phyloP scores from a whole-genome alignment of 2,797 vertebrate genomes.

The Melanotaenia maccullochi region DNA sequence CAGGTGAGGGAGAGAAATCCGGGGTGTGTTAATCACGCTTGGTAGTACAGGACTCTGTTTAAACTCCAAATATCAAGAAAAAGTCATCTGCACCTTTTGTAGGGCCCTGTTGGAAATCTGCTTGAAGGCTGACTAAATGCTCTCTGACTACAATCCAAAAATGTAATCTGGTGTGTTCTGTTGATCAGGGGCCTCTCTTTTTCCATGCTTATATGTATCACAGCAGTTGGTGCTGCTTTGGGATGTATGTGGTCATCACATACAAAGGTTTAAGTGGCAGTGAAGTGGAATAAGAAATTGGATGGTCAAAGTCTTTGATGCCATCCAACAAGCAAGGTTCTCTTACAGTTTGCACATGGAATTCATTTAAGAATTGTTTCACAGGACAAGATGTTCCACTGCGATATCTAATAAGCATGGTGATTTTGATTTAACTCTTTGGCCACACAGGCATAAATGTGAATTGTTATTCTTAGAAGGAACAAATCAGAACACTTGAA shows the following conservation, averaged over 20 bases:
- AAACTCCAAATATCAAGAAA: slow-evolving; percentile 52
- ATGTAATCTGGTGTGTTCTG: slow-evolving; percentile 26
- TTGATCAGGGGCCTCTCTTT: slow-evolving; percentile 17
- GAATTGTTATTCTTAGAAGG: slow-evolving; percentile 18
- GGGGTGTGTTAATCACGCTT: too few relatives aligned
- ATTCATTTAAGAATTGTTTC: slow-evolving; percentile 40
- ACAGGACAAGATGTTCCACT: slow-evolving; percentile 37
- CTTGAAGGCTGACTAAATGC: slow-evolving; percentile 37
- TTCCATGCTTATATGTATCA: slow-evolving; percentile 35
- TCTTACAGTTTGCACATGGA: slow-evolving; percentile 43
- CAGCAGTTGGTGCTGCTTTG: slow-evolving; percentile 23
- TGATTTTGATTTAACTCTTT: slow-evolving; percentile 34
- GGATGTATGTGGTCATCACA: slow-evolving; percentile 35
- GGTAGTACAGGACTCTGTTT: slow-evolving; percentile 14
- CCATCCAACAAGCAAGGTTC: slow-evolving; percentile 41
- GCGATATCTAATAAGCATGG: slow-evolving; percentile 26
- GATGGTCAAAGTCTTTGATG: slow-evolving; percentile 48
- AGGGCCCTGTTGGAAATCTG: slow-evolving; percentile 42
- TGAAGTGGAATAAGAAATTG: slow-evolving; percentile 60
- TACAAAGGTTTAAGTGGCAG: slow-evolving; percentile 36
- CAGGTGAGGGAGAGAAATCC: too few relatives aligned
- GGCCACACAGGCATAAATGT: slow-evolving; percentile 16
- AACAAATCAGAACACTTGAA: slow-evolving; percentile 11
- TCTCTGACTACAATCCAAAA: slow-evolving; percentile 24
- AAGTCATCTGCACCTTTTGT: slow-evolving; percentile 55